Evolutionary conservation across 2,113 vertebrate species (phyloP), one percentile per base, ranked within the genome.

Genomic region (Platichthys stellatus): DNA sequence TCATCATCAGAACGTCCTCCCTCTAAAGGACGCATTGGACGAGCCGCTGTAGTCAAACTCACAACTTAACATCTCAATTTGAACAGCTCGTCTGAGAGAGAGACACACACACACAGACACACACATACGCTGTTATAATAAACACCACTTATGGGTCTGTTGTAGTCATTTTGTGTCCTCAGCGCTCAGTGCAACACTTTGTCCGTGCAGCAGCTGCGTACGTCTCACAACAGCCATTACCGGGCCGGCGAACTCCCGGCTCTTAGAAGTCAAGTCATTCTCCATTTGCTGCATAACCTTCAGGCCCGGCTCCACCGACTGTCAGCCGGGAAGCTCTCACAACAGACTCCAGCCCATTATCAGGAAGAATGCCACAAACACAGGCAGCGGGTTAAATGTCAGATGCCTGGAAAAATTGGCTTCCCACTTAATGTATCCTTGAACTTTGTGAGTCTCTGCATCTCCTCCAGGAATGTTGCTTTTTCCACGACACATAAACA

Each of bases 371-470:
- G 87, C 75, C 65, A 72, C 78, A 76, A 82, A 87, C 82, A 79
- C 82, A 77, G 78, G 84, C 80, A 63, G 63, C 0, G 53, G 89
- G 88, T 90, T 78, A 86, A 88, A 92, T 90, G 90, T 87, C 89
- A 91, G 72, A 88, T 81, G 88, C 82, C 79, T 45, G 85, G 59
- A 86, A 81, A 90, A 85, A 86, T 83, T 81, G 73, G 63, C 82
- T 88, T 77, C 66, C 78, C 77, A 83, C 80, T 91, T 84, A 82
- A 85, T 28, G 63, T 28, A 85, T 83, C 83, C 84, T 85, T 81
- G 88, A 80, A 84, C 79, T 75, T 68, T 68, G 72, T 56, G 72
- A 69, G 28, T 23, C 71, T 67, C 18, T 58, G 72, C 77, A 67
- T 83, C 76, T 86, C 76, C 61, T 75, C 63, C 14, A 89, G 74